Percentiles rank a stretch among this genome's conserved stretches.
These are phyloP conservation scores for Micromussa lordhowensis DNA, from an alignment of 92 coral and sea anemone genomes.

Conservation along the genomic window DNA sequence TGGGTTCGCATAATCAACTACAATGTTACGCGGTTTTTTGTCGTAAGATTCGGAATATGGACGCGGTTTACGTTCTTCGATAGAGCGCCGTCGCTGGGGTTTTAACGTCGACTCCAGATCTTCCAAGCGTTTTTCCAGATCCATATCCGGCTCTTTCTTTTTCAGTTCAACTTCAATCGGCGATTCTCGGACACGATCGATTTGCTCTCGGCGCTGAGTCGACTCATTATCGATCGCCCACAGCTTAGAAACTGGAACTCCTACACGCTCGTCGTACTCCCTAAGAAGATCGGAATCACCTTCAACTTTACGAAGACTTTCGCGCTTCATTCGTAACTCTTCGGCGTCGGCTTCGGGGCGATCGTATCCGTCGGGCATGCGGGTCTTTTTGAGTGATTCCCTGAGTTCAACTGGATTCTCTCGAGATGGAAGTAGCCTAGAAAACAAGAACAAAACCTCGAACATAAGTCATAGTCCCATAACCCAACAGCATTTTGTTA, in stretches of 20 bases:
- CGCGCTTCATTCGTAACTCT: slow-evolving; percentile 72
- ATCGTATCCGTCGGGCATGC: slow-evolving; percentile 50
- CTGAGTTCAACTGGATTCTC: slow-evolving; percentile 77
- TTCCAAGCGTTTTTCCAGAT: slow-evolving; percentile 70
- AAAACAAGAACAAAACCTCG: background rate
- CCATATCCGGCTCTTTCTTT: slow-evolving; percentile 52
- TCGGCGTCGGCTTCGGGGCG: slow-evolving; percentile 53
- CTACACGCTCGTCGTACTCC: slow-evolving; percentile 83
- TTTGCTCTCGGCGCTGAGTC: slow-evolving; percentile 68
- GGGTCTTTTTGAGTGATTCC: slow-evolving; percentile 77
- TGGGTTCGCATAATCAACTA: slow-evolving; percentile 65
- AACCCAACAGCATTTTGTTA: background rate
- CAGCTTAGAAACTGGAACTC: slow-evolving; percentile 90
- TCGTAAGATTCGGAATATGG: slow-evolving; percentile 62
- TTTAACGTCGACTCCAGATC: slow-evolving; percentile 60
- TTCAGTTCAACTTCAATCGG: slow-evolving; percentile 70
- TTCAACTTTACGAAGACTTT: slow-evolving; percentile 89
- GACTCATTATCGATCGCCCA: slow-evolving; percentile 93
- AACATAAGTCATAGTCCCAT: background rate
- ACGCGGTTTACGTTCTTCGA: slow-evolving; percentile 63
- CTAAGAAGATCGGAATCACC: slow-evolving; percentile 67
- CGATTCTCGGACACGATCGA: slow-evolving; percentile 66
- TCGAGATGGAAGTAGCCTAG: slow-evolving; percentile 77
- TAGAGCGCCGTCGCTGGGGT: slow-evolving; percentile 63
- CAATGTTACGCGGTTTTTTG: slow-evolving; percentile 73